Base-by-base conservation (phyloP, 2,113 vertebrate genomes). In the Platysternon megacephalum region DNA sequence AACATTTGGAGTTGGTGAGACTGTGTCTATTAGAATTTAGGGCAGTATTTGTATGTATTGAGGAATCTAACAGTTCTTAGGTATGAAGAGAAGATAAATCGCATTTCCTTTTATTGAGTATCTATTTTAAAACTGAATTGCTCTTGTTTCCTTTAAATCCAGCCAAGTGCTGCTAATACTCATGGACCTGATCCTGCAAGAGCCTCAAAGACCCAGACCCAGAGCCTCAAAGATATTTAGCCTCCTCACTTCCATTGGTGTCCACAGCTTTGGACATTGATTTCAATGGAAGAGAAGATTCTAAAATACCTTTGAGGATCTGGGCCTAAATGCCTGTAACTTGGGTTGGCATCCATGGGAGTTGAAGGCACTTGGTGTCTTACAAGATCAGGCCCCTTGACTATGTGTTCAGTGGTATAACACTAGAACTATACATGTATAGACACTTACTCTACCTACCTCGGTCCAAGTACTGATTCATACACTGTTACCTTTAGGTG, bases 401-500 rank as follows among this genome's bases (percentile, higher is more conserved):
- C 26, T 78, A 6, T 46, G 11, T 13, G 22, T 78, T 28, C 39
- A 78, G 74, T 46, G 42, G 11, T 46, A 28, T 28, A 78, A 78
- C 26, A 46, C 22, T 78, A 78, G 42, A 78, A 78, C 42, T 28
- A 28, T 29, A 28, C 42, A 28, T 46, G 39, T 78, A 44, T 46
- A 46, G 44, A 78, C 26, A 26, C 7, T 78, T 44, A 78, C 26
- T 78, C 42, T 29, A 46, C 3, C 74, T 26, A 29, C 11, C 74
- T 46, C 4, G 6, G 74, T 14, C 42, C 12, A 46, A 78, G 74
- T 46, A 44, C 24, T 78, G 42, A 0, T 94, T 95, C n/a, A 84
- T 82, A 9, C 3, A 2, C 32, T 91, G 46, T 85, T n/a, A 0
- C 74, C 24, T 65, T 26, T 95, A 99, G 99, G 99, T 32, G 99